phyloP scores from a whole-genome alignment of 1,140 invertebrate species.

The Atta cephalotes region DNA sequence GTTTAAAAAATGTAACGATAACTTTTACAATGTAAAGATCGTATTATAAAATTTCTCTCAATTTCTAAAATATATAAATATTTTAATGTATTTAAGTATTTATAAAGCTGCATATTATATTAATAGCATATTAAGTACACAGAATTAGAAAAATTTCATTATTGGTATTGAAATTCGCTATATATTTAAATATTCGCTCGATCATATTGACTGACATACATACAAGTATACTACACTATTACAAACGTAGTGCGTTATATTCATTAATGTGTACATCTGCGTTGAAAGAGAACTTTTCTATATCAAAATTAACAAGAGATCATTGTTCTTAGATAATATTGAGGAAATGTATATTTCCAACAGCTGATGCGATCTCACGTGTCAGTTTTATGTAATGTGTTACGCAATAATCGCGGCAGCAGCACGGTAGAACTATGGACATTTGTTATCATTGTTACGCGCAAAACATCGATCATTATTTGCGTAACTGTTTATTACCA shows the following conservation, averaged over 20 bases:
- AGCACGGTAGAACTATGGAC: conserved; percentile 37
- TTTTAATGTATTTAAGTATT: no score
- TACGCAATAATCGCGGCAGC: conserved; percentile 63
- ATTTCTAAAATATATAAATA: no score
- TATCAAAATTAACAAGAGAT: conserved; percentile 11
- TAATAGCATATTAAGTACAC: no score
- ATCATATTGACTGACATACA: no score
- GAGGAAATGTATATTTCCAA: conserved; percentile 59
- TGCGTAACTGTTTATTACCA: conserved; percentile 44
- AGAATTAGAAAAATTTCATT: no score
- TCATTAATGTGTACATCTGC: neutral
- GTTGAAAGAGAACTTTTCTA: neutral
- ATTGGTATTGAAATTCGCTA: no score
- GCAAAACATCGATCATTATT: conserved; percentile 70
- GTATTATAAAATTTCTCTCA: no score
- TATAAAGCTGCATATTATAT: no score
- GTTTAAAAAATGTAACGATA: no score
- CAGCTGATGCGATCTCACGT: conserved; percentile 69
- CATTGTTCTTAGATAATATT: conserved; percentile 61
- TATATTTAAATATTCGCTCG: no score
- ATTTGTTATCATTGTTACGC: conserved; percentile 66
- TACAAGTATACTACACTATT: no score
- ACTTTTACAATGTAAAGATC: no score
- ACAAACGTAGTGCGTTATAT: neutral
- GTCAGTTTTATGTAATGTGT: conserved; percentile 61